Percentiles rank a stretch among this genome's conserved stretches.
Evolutionary conservation across 2,797 vertebrate species (phyloP).

Genomic region (Periophthalmus magnuspinnatus): DNA sequence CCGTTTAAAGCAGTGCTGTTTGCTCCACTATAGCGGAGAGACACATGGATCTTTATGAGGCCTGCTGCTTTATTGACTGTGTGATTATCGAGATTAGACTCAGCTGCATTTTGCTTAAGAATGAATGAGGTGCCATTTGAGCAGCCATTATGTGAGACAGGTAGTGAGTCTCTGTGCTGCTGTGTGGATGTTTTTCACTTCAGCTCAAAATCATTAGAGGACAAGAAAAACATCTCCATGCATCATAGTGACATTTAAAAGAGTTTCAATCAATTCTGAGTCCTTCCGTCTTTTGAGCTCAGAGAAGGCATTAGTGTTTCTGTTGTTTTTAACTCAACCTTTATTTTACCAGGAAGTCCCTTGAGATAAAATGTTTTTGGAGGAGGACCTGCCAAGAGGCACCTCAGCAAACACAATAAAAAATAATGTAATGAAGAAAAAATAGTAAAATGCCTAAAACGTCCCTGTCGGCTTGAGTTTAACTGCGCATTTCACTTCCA

Average conservation of each 20-base stretch:
- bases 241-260: not conserved
- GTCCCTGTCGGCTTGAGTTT: too few species aligned
- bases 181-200: not conserved
- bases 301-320: not conserved
- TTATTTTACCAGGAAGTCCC: too few species aligned
- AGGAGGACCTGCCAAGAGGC: too few species aligned
- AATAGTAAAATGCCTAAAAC: too few species aligned
- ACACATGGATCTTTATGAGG: slow-evolving; percentile 1
- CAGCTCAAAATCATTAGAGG: not conserved
- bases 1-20: not conserved
- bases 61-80: slow-evolving; percentile 1
- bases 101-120: not conserved
- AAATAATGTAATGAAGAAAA: too few species aligned
- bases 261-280: not conserved
- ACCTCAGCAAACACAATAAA: too few species aligned
- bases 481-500: too few species aligned
- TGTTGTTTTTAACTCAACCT: not conserved
- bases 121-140: slow-evolving; percentile 12
- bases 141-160: not conserved
- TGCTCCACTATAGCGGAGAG: not conserved
- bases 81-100: slow-evolving; percentile 11
- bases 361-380: too few species aligned
- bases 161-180: not conserved
- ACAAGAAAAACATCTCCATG: slow-evolving; percentile 3
- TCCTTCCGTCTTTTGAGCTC: too few species aligned